A percentile compares a stretch with the other conserved stretches of the same genome.
Conservation (phyloP, 1,140 invertebrate species). For the Eupeodes corollae region DNA sequence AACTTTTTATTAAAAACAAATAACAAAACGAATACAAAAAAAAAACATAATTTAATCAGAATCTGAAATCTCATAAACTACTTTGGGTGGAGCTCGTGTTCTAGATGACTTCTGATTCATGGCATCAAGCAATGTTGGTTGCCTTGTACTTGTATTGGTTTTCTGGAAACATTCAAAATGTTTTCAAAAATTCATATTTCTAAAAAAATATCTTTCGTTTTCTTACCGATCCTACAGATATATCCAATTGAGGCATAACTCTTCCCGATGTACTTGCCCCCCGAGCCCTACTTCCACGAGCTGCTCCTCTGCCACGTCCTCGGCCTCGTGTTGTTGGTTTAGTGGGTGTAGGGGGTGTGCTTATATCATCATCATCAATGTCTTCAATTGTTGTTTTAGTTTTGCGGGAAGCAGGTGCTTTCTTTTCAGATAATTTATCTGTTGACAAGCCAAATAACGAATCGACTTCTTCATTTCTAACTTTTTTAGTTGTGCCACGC, state of each 20-base stretch:
- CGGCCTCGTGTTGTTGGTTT: slow-evolving; percentile 5
- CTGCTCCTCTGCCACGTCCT: slow-evolving; percentile 5
- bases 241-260: slow-evolving; percentile 11
- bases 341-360: not conserved
- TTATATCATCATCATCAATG: not conserved
- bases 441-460: not conserved
- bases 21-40: too few relatives aligned
- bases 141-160: not conserved
- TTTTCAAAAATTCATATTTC: not conserved
- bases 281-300: slow-evolving; percentile 3
- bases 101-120: not conserved
- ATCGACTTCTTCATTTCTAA: too few relatives aligned
- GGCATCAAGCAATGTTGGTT: not conserved
- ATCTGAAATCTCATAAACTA: not conserved
- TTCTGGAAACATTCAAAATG: not conserved
- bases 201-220: not conserved
- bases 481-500: slow-evolving; percentile 2
- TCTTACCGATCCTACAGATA: slow-evolving; percentile 7
- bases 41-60: not conserved
- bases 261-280: slow-evolving; percentile 6
- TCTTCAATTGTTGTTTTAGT: not conserved
- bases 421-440: not conserved
- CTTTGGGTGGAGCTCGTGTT: not conserved
- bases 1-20: too few relatives aligned
- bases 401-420: not conserved